Percentiles rank a stretch among this genome's conserved stretches.
These are phyloP conservation scores for Crotophaga sulcirostris DNA, from an alignment of 2,113 vertebrate genomes.

Conservation along the genomic window DNA sequence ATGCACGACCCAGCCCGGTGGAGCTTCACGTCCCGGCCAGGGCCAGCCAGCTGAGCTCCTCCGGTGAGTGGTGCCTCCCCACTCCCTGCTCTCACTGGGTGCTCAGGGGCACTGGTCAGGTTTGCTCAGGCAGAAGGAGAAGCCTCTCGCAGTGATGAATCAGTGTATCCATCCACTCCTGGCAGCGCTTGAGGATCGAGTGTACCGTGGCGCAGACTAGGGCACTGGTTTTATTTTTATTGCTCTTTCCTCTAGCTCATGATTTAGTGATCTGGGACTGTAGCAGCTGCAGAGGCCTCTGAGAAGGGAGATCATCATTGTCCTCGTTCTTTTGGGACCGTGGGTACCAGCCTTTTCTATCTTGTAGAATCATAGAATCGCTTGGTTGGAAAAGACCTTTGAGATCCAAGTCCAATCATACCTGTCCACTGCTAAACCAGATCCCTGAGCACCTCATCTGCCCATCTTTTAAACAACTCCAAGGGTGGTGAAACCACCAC, in stretches of 20 bases:
- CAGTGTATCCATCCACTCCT: neutral
- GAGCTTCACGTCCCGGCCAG: conserved; percentile 84
- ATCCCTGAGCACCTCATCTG: too few relatives aligned
- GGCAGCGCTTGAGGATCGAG: fast-evolving
- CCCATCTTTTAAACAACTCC: too few relatives aligned
- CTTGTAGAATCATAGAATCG: too few relatives aligned
- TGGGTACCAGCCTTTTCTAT: neutral
- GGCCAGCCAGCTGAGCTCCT: conserved; percentile 62
- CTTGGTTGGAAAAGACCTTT: too few relatives aligned
- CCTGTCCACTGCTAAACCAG: too few relatives aligned
- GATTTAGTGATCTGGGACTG: neutral
- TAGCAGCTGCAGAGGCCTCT: neutral
- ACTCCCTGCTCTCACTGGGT: fast-evolving
- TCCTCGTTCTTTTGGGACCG: neutral
- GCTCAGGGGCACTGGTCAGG: neutral
- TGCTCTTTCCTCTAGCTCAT: neutral
- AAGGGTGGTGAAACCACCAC: too few relatives aligned
- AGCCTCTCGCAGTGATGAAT: neutral
- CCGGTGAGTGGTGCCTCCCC: conserved; percentile 35
- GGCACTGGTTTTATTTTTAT: neutral
- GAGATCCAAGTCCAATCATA: too few relatives aligned
- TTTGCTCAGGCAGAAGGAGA: neutral
- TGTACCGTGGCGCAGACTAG: fast-evolving
- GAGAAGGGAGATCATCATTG: neutral
- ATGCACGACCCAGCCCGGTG: conserved; percentile 58